Conservation (phyloP, 53 echinoderm and acorn worm species). For the Antedon mediterranea region DNA sequence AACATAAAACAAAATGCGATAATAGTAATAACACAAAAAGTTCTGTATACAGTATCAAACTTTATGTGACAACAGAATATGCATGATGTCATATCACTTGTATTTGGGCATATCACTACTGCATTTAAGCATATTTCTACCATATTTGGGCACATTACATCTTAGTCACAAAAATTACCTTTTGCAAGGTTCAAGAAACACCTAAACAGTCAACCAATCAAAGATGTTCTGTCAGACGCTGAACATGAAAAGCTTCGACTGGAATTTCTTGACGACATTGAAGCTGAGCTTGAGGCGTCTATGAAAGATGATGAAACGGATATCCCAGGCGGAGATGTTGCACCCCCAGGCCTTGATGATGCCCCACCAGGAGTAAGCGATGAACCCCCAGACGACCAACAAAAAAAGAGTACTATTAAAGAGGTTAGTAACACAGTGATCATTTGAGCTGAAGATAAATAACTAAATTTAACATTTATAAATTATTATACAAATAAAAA, state of each 20-base stretch:
- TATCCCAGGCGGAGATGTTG: constrained; percentile 25
- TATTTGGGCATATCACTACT: no score
- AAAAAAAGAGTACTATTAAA: background rate
- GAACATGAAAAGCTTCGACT: constrained; percentile 67
- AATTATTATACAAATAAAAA: no score
- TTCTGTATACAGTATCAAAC: no score
- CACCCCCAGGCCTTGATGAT: constrained; percentile 43
- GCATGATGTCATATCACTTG: no score
- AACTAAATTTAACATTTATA: no score
- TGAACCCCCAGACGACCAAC: constrained; percentile 16
- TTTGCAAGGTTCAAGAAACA: constrained; percentile 74
- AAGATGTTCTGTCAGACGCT: constrained; percentile 59
- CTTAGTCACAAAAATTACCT: no score
- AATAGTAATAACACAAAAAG: background rate
- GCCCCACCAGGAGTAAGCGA: constrained; percentile 27
- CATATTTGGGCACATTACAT: no score
- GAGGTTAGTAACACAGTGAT: no score
- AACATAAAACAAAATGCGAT: background rate
- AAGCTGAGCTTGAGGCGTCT: constrained; percentile 20
- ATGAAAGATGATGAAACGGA: constrained; percentile 25
- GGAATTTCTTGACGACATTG: constrained; percentile 52
- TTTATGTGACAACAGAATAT: no score
- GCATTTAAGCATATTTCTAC: no score
- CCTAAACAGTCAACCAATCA: constrained; percentile 49
- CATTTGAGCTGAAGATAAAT: no score